Percentiles rank a stretch among this genome's conserved stretches.
phyloP scores from a whole-genome alignment of 2,888 invertebrate genomes.

The Cantharis rustica region DNA sequence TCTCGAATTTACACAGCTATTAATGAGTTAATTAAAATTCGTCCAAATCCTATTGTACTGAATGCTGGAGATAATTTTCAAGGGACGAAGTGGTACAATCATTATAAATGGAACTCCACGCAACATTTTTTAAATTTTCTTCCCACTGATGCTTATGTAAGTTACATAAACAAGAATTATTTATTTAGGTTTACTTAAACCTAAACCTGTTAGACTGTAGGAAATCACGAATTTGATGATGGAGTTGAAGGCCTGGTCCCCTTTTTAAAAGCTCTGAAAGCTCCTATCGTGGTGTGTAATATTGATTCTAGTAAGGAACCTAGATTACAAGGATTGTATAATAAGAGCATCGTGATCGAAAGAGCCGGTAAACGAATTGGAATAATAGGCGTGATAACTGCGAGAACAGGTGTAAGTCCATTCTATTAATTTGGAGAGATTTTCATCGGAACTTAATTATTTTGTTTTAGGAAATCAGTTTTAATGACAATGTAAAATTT shows the following conservation, averaged over 20 bases:
- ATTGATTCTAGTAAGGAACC: slow-evolving; percentile 75
- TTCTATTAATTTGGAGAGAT: background rate
- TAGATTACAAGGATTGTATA: slow-evolving; percentile 63
- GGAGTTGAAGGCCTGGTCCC: slow-evolving; percentile 73
- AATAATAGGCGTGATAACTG: slow-evolving; percentile 76
- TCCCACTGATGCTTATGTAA: slow-evolving; percentile 77
- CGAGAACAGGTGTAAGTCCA: slow-evolving; percentile 65
- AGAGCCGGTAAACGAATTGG: slow-evolving; percentile 72
- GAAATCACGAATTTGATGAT: slow-evolving; percentile 88
- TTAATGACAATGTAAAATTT: slow-evolving; percentile 69
- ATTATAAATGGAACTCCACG: slow-evolving; percentile 75
- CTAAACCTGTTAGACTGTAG: slow-evolving; percentile 66
- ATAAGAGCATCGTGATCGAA: slow-evolving; percentile 68
- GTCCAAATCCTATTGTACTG: slow-evolving; percentile 68
- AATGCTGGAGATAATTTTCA: slow-evolving; percentile 87
- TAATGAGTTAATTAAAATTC: slow-evolving; percentile 54
- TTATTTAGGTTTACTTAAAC: background rate
- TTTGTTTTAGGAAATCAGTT: slow-evolving; percentile 65
- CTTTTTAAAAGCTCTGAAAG: slow-evolving; percentile 66
- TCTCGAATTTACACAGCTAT: slow-evolving; percentile 67
- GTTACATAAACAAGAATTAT: background rate
- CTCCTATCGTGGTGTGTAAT: slow-evolving; percentile 76
- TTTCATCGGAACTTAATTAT: background rate
- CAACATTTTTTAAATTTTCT: slow-evolving; percentile 76
- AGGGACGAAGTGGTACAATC: slow-evolving; percentile 83